phyloP scores from a whole-genome alignment of 2,888 invertebrate species.

The Beris chalybata region DNA sequence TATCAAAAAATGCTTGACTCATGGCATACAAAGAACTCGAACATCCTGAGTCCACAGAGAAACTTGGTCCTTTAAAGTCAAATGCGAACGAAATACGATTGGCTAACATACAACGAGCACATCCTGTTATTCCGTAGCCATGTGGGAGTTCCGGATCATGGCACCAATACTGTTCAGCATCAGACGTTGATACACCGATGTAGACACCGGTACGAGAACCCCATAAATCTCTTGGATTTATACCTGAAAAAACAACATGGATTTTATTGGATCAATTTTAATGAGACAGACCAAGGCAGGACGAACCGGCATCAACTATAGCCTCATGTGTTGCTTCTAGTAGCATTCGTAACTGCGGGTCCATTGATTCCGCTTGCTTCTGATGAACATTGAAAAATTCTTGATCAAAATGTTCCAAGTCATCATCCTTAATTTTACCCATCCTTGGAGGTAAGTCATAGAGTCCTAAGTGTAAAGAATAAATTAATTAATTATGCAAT shows the following conservation, averaged over 20 bases:
- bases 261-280: not conserved
- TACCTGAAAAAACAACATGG: slow-evolving; percentile 57
- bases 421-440: slow-evolving; percentile 77
- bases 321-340: slow-evolving; percentile 92
- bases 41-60: slow-evolving; percentile 95
- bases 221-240: slow-evolving; percentile 79
- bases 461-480: slow-evolving; percentile 59
- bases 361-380: slow-evolving; percentile 90
- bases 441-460: slow-evolving; percentile 78
- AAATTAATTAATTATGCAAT: no score
- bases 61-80: slow-evolving; percentile 94
- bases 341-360: slow-evolving; percentile 86
- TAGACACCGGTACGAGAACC: slow-evolving; percentile 93
- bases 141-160: slow-evolving; percentile 82
- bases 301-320: slow-evolving; percentile 78
- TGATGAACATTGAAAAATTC: slow-evolving; percentile 89
- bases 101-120: slow-evolving; percentile 94
- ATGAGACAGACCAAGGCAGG: no score
- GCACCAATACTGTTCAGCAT: slow-evolving; percentile 87
- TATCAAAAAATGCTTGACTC: slow-evolving; percentile 80
- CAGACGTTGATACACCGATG: slow-evolving; percentile 89
- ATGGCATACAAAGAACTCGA: slow-evolving; percentile 92
- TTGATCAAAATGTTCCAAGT: slow-evolving; percentile 77
- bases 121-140: slow-evolving; percentile 91
- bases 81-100: slow-evolving; percentile 95